phyloP scores from a whole-genome alignment of 2,888 invertebrate genomes.

The Panzeria rudis region DNA sequence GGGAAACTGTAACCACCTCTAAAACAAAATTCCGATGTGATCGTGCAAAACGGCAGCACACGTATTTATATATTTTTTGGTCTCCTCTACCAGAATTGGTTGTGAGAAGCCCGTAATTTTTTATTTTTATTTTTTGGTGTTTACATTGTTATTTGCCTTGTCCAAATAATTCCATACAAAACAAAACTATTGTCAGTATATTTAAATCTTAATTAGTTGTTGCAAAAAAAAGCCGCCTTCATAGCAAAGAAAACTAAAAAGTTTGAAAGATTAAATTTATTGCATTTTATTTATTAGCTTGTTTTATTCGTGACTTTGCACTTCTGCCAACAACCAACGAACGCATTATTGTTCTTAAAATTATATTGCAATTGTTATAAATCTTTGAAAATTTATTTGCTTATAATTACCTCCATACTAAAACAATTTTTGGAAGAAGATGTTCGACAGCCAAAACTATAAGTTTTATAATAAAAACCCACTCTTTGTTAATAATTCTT shows the following conservation, averaged over 20 bases:
- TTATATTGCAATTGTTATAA: constrained; percentile 64
- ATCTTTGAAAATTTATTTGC: constrained; percentile 62
- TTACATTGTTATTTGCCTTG: too few relatives aligned
- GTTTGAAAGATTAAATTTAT: constrained; percentile 43
- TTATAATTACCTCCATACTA: constrained; percentile 68
- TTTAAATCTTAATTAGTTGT: constrained; percentile 25
- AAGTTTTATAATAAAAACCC: constrained; percentile 32
- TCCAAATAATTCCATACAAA: too few relatives aligned
- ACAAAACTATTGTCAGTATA: constrained; percentile 7
- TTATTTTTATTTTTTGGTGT: too few relatives aligned
- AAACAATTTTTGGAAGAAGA: background rate
- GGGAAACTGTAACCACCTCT: too few relatives aligned
- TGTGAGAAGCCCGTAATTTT: too few relatives aligned
- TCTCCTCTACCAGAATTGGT: too few relatives aligned
- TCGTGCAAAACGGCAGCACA: too few relatives aligned
- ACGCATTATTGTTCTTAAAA: constrained; percentile 51
- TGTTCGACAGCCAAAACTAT: constrained; percentile 11
- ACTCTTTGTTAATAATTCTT: constrained; percentile 58
- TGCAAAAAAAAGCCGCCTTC: constrained; percentile 55
- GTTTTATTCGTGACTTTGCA: constrained; percentile 58
- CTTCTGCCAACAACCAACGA: constrained; percentile 44
- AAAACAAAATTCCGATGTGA: too few relatives aligned
- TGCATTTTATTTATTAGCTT: constrained; percentile 23
- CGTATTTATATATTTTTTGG: too few relatives aligned
- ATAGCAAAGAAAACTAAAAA: background rate